Evolutionary conservation across 2,888 invertebrate genomes (phyloP).

Genomic region (Invenusta paracnida): DNA sequence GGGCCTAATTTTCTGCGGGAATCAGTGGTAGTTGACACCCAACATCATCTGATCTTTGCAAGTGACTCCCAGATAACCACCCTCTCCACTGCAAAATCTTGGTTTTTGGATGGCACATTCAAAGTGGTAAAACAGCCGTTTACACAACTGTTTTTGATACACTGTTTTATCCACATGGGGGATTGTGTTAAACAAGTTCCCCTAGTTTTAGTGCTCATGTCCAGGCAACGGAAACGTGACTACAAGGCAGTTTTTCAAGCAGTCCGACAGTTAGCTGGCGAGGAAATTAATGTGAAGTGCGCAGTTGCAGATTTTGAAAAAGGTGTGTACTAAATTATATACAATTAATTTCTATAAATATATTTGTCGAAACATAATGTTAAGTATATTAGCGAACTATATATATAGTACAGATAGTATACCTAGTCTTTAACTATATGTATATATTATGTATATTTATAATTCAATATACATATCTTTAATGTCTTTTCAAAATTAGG

Average conservation of each 20-base stretch:
- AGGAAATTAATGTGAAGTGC: neutral
- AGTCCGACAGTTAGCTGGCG: neutral
- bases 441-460: too few relatives aligned
- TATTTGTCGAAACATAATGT: too few relatives aligned
- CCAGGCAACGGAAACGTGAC: slow-evolving; percentile 9
- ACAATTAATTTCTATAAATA: too few relatives aligned
- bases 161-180: slow-evolving; percentile 34
- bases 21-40: neutral
- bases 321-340: too few relatives aligned
- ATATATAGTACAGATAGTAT: too few relatives aligned
- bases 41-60: slow-evolving; percentile 42
- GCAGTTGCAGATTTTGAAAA: neutral
- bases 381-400: too few relatives aligned
- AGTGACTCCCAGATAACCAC: neutral
- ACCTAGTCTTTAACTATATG: too few relatives aligned
- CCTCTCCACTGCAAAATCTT: slow-evolving; percentile 32
- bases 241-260: slow-evolving; percentile 41
- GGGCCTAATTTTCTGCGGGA: neutral
- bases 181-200: slow-evolving; percentile 42
- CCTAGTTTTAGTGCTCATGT: slow-evolving; percentile 43
- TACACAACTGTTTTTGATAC: slow-evolving; percentile 39
- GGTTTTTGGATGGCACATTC: slow-evolving; percentile 43
- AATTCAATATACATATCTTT: too few relatives aligned
- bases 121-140: slow-evolving; percentile 44
- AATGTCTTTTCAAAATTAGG: too few relatives aligned